phyloP scores from a whole-genome alignment of 2,113 vertebrate species.

The Elephantulus edwardii region DNA sequence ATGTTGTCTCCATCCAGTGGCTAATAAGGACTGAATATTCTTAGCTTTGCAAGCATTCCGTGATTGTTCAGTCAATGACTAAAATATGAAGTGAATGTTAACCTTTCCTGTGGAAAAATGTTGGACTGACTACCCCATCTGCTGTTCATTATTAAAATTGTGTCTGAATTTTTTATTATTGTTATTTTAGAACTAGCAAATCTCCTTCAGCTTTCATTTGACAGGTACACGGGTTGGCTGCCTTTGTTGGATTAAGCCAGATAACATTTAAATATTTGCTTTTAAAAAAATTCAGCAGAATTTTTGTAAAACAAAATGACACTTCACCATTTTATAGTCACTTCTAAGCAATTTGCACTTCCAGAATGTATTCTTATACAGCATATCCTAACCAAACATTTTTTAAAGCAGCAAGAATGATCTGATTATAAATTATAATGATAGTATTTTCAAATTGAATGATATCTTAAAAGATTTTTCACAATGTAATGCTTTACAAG shows the following conservation, averaged over 20 bases:
- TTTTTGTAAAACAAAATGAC: background rate
- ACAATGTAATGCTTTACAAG: constrained; percentile 4
- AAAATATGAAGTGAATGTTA: background rate
- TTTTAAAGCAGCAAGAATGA: background rate
- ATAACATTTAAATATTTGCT: background rate
- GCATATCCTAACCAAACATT: background rate
- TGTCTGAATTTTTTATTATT: background rate
- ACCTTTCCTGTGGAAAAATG: background rate
- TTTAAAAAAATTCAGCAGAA: background rate
- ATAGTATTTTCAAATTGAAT: background rate
- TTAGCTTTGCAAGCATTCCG: background rate
- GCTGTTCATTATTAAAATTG: constrained; percentile 1
- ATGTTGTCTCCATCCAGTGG: background rate
- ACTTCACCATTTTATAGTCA: background rate
- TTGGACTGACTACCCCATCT: constrained; percentile 59
- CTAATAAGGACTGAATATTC: background rate
- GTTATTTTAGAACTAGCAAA: background rate
- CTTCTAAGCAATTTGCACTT: background rate
- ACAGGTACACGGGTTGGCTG: background rate
- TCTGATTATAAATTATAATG: background rate
- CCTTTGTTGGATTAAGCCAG: background rate
- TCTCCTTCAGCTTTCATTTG: background rate
- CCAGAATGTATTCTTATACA: background rate
- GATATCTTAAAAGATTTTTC: background rate
- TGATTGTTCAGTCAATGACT: rapidly evolving